These are phyloP conservation scores for Drosophila hydei DNA, from an alignment of 1,140 invertebrate species.

Conservation along the genomic window DNA sequence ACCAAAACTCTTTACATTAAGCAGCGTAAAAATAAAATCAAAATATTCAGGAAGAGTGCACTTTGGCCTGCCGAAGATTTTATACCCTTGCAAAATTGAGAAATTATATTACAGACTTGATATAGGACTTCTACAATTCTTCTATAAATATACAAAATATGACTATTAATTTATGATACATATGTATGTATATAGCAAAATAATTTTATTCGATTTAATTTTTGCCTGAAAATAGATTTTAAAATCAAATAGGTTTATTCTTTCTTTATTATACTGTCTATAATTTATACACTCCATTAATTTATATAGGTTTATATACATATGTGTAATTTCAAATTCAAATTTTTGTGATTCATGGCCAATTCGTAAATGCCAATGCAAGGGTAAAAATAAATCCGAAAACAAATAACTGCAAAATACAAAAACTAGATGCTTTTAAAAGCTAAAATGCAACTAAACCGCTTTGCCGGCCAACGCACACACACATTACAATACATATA, in stretches of 20 bases:
- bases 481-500: slow-evolving; percentile 30
- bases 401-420: slow-evolving; percentile 49
- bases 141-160: too few relatives aligned
- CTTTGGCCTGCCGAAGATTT: slow-evolving; percentile 18
- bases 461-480: slow-evolving; percentile 61
- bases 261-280: too few relatives aligned
- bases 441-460: slow-evolving; percentile 74
- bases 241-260: too few relatives aligned
- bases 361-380: neutral
- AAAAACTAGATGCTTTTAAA: slow-evolving; percentile 71
- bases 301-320: too few relatives aligned
- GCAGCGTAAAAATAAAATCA: slow-evolving; percentile 48
- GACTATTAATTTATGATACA: too few relatives aligned
- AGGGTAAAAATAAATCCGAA: slow-evolving; percentile 27
- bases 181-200: too few relatives aligned
- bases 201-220: too few relatives aligned
- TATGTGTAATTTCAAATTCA: too few relatives aligned
- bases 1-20: slow-evolving; percentile 24
- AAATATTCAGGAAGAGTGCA: slow-evolving; percentile 3
- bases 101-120: neutral
- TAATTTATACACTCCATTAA: too few relatives aligned
- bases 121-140: too few relatives aligned
- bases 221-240: too few relatives aligned
- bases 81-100: slow-evolving; percentile 28
- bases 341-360: neutral